Percentiles rank a stretch among this genome's conserved stretches.
Conservation (phyloP, 2,113 vertebrate genomes). For the Atractosteus spatula region DNA sequence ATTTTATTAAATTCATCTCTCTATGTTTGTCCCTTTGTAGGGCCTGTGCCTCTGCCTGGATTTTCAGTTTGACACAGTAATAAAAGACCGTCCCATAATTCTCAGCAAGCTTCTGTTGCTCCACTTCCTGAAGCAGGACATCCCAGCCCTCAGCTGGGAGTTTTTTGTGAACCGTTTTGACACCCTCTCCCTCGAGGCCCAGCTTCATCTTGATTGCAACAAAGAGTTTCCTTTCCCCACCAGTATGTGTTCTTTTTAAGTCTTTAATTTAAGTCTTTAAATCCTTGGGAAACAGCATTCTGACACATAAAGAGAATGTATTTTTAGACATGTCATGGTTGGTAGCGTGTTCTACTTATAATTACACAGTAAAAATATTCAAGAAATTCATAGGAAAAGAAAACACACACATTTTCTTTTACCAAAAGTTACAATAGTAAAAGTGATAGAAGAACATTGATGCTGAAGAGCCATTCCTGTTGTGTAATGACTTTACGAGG, state of each 20-base stretch:
- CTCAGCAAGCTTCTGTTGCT: constrained; percentile 93
- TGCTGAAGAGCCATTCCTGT: no score
- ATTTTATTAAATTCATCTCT: background rate
- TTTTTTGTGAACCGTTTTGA: constrained; percentile 99
- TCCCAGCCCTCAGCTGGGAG: constrained; percentile 97
- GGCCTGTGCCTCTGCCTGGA: constrained; percentile 94
- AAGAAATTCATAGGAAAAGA: no score
- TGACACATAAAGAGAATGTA: no score
- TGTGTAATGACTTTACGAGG: no score
- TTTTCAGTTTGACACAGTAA: constrained; percentile 98
- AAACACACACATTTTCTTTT: no score
- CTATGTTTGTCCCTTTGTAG: constrained; percentile 52
- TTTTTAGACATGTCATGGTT: no score
- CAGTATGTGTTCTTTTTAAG: constrained; percentile 67
- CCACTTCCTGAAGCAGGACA: constrained; percentile 91
- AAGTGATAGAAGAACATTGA: no score
- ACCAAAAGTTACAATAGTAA: no score
- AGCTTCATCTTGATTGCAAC: constrained; percentile 97
- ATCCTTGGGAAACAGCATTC: no score
- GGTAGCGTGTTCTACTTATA: background rate
- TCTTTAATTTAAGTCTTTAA: no score
- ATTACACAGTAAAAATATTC: no score
- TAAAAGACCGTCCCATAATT: constrained; percentile 92
- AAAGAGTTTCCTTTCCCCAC: constrained; percentile 98
- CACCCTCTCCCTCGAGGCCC: constrained; percentile 94